Evolutionary conservation across 2,888 invertebrate species (phyloP).

Genomic region (Latrodectus hesperus): DNA sequence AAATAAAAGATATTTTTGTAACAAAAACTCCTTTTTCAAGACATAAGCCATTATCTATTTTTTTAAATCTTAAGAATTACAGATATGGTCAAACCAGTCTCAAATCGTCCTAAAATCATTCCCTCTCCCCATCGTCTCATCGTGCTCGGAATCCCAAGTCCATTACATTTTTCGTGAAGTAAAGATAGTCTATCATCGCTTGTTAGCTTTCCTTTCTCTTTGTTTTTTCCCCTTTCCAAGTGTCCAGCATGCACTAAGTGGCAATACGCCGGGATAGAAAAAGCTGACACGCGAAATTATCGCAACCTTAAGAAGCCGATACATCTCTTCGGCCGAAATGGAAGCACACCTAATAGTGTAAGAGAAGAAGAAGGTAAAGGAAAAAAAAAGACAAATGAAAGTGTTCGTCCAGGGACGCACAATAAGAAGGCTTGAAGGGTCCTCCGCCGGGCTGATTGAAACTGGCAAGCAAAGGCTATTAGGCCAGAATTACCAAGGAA

Average conservation of each 20-base stretch:
- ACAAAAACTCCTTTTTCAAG: no score
- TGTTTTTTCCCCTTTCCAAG: not conserved
- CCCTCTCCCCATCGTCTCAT: not conserved
- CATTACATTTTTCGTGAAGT: not conserved
- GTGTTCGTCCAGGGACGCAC: slow-evolving; percentile 5
- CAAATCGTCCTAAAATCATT: not conserved
- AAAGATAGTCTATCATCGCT: not conserved
- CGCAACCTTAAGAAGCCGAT: slow-evolving; percentile 1
- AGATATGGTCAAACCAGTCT: no score
- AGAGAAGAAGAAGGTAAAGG: not conserved
- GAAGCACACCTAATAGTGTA: not conserved
- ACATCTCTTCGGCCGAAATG: not conserved
- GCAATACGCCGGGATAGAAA: not conserved
- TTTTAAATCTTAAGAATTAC: no score
- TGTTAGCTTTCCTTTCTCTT: not conserved
- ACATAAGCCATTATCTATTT: no score
- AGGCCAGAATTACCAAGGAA: slow-evolving; percentile 1
- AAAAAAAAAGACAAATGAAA: not conserved
- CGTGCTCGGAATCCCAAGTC: not conserved
- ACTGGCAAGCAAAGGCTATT: slow-evolving; percentile 5
- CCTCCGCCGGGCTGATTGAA: not conserved
- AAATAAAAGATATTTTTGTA: no score
- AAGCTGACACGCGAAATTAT: slow-evolving; percentile 5
- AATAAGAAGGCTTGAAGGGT: slow-evolving; percentile 5
- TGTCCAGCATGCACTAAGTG: slow-evolving; percentile 1